Evolutionary conservation across 2,113 vertebrate species (phyloP).

Genomic region (Callospermophilus lateralis): DNA sequence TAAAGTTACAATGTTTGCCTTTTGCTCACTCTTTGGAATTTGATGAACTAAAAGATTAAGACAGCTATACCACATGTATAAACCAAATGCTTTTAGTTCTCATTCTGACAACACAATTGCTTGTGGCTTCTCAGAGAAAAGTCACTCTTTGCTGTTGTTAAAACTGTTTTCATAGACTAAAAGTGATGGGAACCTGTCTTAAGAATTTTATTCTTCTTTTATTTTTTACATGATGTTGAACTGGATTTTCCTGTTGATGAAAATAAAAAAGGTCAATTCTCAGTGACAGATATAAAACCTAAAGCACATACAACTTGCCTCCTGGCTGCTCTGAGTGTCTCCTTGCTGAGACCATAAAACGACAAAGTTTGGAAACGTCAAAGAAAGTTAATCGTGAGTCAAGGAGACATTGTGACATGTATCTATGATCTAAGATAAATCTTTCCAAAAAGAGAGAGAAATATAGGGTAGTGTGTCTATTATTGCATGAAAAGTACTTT

Average conservation of each 20-base stretch:
- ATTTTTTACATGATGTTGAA: neutral
- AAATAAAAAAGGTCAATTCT: conserved; percentile 49
- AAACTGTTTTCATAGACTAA: conserved; percentile 34
- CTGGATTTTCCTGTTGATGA: neutral
- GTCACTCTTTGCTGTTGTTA: conserved; percentile 48
- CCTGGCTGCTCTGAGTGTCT: neutral
- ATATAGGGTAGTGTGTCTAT: neutral
- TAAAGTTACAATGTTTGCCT: conserved; percentile 79
- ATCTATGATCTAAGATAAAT: neutral
- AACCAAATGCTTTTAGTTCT: conserved; percentile 75
- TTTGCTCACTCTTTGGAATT: conserved; percentile 82
- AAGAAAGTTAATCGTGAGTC: neutral
- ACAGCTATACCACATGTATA: conserved; percentile 62
- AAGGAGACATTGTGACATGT: neutral
- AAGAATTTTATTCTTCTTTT: neutral
- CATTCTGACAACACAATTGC: conserved; percentile 57
- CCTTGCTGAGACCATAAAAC: neutral
- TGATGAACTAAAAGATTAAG: conserved; percentile 82
- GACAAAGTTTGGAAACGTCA: neutral
- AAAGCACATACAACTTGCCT: neutral
- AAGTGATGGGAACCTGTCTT: conserved; percentile 18
- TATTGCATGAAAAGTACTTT: neutral
- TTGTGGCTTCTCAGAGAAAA: conserved; percentile 63
- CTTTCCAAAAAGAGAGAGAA: neutral
- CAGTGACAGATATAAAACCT: neutral